Percentiles rank a stretch among this genome's conserved stretches.
phyloP scores from a whole-genome alignment of 2,113 vertebrate species.

The Rhinolophus sinicus region DNA sequence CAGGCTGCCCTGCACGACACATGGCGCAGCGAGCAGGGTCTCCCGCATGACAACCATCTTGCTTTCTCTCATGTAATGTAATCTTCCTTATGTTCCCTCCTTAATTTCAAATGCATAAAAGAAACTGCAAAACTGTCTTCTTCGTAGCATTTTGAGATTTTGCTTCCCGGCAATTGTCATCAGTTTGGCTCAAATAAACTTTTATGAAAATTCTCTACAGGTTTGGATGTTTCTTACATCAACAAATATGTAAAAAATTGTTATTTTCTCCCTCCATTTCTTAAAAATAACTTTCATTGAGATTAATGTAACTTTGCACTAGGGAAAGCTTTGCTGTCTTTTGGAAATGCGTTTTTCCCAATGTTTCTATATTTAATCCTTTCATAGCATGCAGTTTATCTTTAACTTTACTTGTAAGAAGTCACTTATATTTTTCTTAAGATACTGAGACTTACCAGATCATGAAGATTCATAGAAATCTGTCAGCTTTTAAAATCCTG shows the following conservation, averaged over 20 bases:
- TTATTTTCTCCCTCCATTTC: slow-evolving; percentile 33
- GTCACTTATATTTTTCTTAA: slow-evolving; percentile 75
- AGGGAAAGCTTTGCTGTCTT: slow-evolving; percentile 32
- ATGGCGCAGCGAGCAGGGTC: too few species aligned
- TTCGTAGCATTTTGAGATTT: not conserved
- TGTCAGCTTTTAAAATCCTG: slow-evolving; percentile 72
- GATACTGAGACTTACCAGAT: slow-evolving; percentile 74
- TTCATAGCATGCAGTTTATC: slow-evolving; percentile 70
- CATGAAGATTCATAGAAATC: slow-evolving; percentile 71
- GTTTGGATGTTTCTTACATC: not conserved
- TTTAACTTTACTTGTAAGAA: slow-evolving; percentile 71
- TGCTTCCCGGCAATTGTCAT: not conserved
- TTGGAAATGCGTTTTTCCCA: slow-evolving; percentile 49
- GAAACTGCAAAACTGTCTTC: not conserved
- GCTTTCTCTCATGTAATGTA: not conserved
- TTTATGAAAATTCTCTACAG: not conserved
- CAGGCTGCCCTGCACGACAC: too few species aligned
- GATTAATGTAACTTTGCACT: slow-evolving; percentile 34
- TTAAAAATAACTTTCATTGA: slow-evolving; percentile 49
- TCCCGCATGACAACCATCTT: too few species aligned
- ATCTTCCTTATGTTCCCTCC: not conserved
- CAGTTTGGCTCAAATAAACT: not conserved
- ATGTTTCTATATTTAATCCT: slow-evolving; percentile 65
- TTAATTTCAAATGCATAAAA: not conserved
- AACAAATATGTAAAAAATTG: slow-evolving; percentile 15